Percentiles rank a stretch among this genome's conserved stretches.
These are phyloP conservation scores for Eumerus sabulonum DNA, from an alignment of 2,888 invertebrate species.

Conservation along the genomic window DNA sequence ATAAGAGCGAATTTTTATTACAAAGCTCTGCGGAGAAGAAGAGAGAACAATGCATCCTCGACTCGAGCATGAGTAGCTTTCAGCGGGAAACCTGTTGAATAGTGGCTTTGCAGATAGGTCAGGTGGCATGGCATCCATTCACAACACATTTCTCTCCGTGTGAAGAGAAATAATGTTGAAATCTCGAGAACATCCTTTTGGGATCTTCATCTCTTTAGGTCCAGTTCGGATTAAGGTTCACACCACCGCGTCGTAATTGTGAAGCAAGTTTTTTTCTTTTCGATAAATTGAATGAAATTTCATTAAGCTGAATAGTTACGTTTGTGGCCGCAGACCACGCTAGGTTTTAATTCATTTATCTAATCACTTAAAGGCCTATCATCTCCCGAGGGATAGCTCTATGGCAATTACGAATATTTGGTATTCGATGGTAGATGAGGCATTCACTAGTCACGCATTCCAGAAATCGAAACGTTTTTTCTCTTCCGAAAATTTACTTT, in stretches of 20 bases:
- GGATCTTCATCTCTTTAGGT: slow-evolving; percentile 39
- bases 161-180: slow-evolving; percentile 19
- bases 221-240: slow-evolving; percentile 23
- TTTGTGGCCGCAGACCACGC: slow-evolving; percentile 52
- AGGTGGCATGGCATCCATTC: neutral
- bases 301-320: slow-evolving; percentile 54
- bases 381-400: slow-evolving; percentile 17
- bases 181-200: neutral
- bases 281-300: slow-evolving; percentile 47
- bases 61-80: slow-evolving; percentile 48
- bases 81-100: slow-evolving; percentile 61
- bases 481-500: slow-evolving; percentile 1
- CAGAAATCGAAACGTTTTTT: slow-evolving; percentile 3
- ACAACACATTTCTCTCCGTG: neutral
- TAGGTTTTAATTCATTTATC: slow-evolving; percentile 48
- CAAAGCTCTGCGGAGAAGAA: slow-evolving; percentile 41
- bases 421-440: neutral
- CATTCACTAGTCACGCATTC: slow-evolving; percentile 42
- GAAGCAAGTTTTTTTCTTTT: too few relatives aligned
- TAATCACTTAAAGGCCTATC: slow-evolving; percentile 40
- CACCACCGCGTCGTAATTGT: neutral
- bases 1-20: slow-evolving; percentile 40
- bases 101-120: slow-evolving; percentile 24
- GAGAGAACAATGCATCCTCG: slow-evolving; percentile 24
- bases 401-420: slow-evolving; percentile 38